Evolutionary conservation across 2,797 vertebrate species (phyloP).

Genomic region (Delichon dasypus): DNA sequence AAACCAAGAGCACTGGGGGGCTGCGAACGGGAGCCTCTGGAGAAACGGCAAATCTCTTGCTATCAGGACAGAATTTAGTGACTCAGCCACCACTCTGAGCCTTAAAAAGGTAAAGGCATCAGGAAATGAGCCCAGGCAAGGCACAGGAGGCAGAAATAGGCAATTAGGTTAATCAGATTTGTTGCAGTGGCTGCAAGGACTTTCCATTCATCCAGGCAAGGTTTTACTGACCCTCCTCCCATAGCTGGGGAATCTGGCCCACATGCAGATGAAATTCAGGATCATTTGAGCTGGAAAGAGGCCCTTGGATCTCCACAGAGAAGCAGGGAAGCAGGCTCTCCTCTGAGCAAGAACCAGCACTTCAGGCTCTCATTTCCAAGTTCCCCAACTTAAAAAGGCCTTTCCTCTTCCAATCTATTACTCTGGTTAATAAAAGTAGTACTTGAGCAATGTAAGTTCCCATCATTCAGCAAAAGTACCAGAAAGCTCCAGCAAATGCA

Average conservation of each 20-base stretch:
- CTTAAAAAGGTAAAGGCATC: neutral
- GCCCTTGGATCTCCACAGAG: neutral
- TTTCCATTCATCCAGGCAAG: neutral
- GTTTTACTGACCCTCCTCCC: neutral
- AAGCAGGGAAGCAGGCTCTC: neutral
- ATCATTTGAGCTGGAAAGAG: neutral
- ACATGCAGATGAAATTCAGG: neutral
- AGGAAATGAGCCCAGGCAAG: neutral
- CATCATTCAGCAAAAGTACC: neutral
- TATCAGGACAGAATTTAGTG: neutral
- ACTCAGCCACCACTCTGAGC: neutral
- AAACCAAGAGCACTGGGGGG: neutral
- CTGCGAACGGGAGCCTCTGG: neutral
- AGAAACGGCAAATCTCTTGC: neutral
- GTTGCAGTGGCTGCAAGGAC: constrained; percentile 4
- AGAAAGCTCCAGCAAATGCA: neutral
- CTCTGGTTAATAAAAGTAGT: neutral
- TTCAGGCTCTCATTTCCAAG: neutral
- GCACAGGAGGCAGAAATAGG: neutral
- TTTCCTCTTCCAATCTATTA: neutral
- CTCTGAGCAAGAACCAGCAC: neutral
- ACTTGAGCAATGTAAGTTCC: neutral
- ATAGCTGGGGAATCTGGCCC: neutral
- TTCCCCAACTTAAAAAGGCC: neutral
- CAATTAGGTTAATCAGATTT: constrained; percentile 42